These are phyloP conservation scores for Smittia aterrima DNA, from an alignment of 2,888 invertebrate species.

Conservation along the genomic window DNA sequence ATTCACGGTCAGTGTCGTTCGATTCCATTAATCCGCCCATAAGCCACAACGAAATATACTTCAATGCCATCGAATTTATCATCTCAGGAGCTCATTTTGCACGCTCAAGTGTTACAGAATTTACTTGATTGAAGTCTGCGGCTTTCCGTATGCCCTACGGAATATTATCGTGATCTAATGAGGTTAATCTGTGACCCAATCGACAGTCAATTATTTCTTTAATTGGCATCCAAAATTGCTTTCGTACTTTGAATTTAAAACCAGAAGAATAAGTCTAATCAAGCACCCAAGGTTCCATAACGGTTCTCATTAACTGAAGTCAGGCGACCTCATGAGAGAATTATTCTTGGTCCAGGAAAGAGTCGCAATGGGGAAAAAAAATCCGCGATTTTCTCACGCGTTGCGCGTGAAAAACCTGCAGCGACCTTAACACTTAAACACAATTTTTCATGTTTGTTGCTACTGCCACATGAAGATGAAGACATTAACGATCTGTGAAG, in stretches of 20 bases:
- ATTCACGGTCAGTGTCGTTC: background rate
- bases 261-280: background rate
- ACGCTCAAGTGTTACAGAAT: too few relatives aligned
- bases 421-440: slow-evolving; percentile 37
- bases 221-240: background rate
- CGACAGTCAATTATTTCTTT: background rate
- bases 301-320: background rate
- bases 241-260: background rate
- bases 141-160: background rate
- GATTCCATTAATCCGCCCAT: background rate
- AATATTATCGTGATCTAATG: background rate
- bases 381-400: background rate
- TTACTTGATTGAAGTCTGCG: background rate
- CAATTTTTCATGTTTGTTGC: background rate
- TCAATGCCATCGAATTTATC: background rate
- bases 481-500: slow-evolving; percentile 31
- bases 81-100: background rate
- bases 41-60: background rate
- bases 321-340: background rate
- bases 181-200: background rate
- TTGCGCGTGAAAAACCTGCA: background rate
- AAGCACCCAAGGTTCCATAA: background rate
- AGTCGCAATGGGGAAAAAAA: background rate
- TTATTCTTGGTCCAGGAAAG: too few relatives aligned
- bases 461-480: slow-evolving; percentile 4